These are phyloP conservation scores for Salarias fasciatus DNA, from an alignment of 2,797 vertebrate genomes.

Conservation along the genomic window DNA sequence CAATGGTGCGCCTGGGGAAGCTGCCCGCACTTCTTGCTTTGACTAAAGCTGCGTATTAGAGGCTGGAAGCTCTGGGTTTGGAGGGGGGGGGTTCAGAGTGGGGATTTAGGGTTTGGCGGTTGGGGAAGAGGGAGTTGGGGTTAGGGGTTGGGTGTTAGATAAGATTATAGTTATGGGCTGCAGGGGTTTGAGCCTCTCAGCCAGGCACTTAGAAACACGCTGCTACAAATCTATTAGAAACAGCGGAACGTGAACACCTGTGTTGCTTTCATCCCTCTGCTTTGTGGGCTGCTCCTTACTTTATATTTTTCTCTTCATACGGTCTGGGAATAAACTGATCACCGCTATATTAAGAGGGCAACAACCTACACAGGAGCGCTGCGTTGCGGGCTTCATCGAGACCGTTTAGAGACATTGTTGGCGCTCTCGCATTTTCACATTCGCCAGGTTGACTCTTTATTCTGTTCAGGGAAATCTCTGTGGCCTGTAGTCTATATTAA, in stretches of 20 bases:
- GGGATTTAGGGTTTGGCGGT: conserved; percentile 14
- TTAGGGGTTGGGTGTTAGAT: conserved; percentile 17
- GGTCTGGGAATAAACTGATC: conserved; percentile 5
- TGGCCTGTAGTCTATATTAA: background rate
- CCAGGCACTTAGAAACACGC: conserved; percentile 29
- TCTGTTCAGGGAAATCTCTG: background rate
- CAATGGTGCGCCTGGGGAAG: conserved; percentile 10
- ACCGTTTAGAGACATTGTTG: background rate
- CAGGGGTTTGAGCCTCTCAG: conserved; percentile 47
- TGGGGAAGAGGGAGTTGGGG: conserved; percentile 8
- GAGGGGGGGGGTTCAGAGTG: conserved; percentile 14
- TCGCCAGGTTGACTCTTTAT: background rate
- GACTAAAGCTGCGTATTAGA: conserved; percentile 4
- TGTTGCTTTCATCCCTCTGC: conserved; percentile 19
- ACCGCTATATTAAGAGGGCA: background rate
- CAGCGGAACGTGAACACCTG: conserved; percentile 28
- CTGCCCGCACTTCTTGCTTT: conserved; percentile 20
- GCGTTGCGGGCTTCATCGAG: too few species aligned
- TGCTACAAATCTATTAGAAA: conserved; percentile 25
- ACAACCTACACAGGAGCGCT: background rate
- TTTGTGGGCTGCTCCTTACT: conserved; percentile 6
- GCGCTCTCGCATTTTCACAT: background rate
- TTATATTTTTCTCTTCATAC: conserved; percentile 1
- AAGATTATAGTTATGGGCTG: conserved; percentile 30
- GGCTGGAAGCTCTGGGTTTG: conserved; percentile 9